Base-by-base conservation (phyloP, 2,797 vertebrate genomes). In the Chaunax sp. region DNA sequence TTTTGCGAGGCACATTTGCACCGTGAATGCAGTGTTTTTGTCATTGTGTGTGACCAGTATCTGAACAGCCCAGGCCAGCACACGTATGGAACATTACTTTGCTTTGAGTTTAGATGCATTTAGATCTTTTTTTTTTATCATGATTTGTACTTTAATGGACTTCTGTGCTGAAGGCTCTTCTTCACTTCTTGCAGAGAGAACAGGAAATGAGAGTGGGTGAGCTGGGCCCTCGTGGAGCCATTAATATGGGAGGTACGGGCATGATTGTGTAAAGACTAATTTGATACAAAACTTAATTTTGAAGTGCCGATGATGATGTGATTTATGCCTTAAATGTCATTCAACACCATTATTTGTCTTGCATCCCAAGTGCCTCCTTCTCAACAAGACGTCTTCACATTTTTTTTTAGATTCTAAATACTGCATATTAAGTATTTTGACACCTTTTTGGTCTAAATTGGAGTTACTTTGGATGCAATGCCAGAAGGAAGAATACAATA, bases 151-250 rank as follows among this genome's bases (percentile, higher is more conserved):
- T 73, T 57, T 33, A 79, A 81, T 46, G 6, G 70, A 55, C 64
- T 75, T 80, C 69, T 79, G 56, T 79, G 66, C 81, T 86, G 62
- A 87, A 82, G 54, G 70, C 55, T 92, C 93, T 95, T 97, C 94
- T 96, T 96, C 94, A 91, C 94, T 97, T 97, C 93, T 98, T 98
- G 91, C 97, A 99, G 97, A 98, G 96, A 93, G 97, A 99, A 96
- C 96, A 98, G 96, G 97, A 99, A 94, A 96, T 97, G 96, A 98
- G 97, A 96, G 97, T 95, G 95, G 96, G 95, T 95, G 98, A 99
- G 94, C 95, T 98, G 95, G 96, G 97, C 94, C 95, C 95, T 91
- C 96, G 97, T 93, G 97, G 98, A 97, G 94, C 94, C 92, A 94
- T 96, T 95, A 98, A 96, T 95, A 95, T 99, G 95, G 96, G 96